Evolutionary conservation across 2,797 vertebrate genomes (phyloP).

Genomic region (Sebastes iracundus): DNA sequence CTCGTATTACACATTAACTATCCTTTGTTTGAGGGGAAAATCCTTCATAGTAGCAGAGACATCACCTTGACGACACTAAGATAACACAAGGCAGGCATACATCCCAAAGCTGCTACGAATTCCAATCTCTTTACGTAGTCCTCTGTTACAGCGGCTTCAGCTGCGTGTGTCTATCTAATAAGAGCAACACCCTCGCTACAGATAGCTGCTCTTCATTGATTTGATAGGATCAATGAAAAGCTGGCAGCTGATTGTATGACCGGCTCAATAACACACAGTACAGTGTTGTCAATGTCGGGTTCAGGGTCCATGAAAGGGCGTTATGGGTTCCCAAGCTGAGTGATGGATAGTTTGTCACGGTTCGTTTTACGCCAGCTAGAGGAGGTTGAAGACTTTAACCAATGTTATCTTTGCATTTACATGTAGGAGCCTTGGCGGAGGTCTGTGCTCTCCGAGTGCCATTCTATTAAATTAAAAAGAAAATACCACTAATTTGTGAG

Average conservation of each 20-base stretch:
- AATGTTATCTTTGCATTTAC: too few relatives aligned
- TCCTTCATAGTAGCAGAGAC: not conserved
- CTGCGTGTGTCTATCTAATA: not conserved
- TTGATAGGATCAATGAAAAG: not conserved
- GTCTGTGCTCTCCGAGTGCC: too few relatives aligned
- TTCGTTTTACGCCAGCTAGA: not conserved
- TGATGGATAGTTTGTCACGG: not conserved
- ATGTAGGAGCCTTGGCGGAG: too few relatives aligned
- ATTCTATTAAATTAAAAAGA: too few relatives aligned
- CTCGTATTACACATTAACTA: not conserved
- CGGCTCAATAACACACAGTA: not conserved
- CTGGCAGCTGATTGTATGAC: not conserved
- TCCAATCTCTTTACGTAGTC: not conserved
- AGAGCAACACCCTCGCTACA: not conserved
- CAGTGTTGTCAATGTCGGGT: not conserved
- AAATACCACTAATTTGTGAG: too few relatives aligned
- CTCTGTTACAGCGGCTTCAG: not conserved
- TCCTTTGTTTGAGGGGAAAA: not conserved
- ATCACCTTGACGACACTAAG: not conserved
- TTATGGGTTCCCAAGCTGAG: not conserved
- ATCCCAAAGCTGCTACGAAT: not conserved
- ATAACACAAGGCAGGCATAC: not conserved
- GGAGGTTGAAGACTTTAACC: not conserved
- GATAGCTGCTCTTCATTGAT: conserved; percentile 2
- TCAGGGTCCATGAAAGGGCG: not conserved